Evolutionary conservation across 35 echinoderm and acorn worm species (phyloP), one percentile per base, ranked within the genome.

Genomic region (Acanthaster planci): DNA sequence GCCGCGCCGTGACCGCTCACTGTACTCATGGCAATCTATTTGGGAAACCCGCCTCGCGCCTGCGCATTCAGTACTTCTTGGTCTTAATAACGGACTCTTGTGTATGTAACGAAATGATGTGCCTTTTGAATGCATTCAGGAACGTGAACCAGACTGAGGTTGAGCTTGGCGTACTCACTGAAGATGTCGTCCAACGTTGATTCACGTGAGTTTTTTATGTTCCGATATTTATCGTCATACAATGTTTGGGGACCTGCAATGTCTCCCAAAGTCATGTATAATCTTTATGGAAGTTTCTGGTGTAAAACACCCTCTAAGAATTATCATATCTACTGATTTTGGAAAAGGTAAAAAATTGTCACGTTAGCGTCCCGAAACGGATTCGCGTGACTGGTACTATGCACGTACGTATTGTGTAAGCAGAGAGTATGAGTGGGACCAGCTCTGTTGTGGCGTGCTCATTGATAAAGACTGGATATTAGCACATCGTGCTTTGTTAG

Each of bases 1-100:
- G 4, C 42, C 42, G 4, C 42, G 42, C 4, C 42, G 4, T 72
- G 22, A 21, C 34, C 64, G n/a, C 12, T 14, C 14, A 14, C 30
- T 36, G 34, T 26, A 26, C 64, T 34, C 60, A 67, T 32, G 2
- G 7, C n/a, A 12, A 12, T 30, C 0, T 2, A 6, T 72, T 26
- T 29, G 64, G 64, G 64, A 72, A 72, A 72, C 64, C 64, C 64
- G 64, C 64, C 64, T 72, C 64, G 64, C 64, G 64, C 64, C 14
- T 72, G 64, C 64, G 64, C 34, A 31, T 72, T 72, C 64, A 26
- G 7, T 14, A 14, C 30, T 72, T 27, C 1, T 10, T 31, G 14
- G 64, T 72, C 64, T 72, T n/a, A 0, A 9, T 35, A 27, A 27
- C 64, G 14, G 64, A n/a, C 7, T 8, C 7, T 59, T 18, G 10